Evolutionary conservation across 1,140 invertebrate genomes (phyloP).

Genomic region (Tetragnatha versicolor): DNA sequence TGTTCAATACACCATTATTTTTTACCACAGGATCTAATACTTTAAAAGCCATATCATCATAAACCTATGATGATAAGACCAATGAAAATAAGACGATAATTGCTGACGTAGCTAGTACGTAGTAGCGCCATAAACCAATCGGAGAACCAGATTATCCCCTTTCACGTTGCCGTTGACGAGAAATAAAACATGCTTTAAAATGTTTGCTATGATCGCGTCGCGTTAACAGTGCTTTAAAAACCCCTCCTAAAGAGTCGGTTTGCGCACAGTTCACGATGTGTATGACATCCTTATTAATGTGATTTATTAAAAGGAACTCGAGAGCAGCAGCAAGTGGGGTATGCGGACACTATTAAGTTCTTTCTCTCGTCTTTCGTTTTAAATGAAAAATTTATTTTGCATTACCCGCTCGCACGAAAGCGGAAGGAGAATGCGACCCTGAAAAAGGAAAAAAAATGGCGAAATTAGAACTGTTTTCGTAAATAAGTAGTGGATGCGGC

Average conservation of each 20-base stretch:
- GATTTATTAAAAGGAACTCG: slow-evolving; percentile 37
- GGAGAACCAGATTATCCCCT: too few relatives aligned
- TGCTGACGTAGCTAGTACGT: too few relatives aligned
- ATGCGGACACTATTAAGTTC: slow-evolving; percentile 16
- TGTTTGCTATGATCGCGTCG: too few relatives aligned
- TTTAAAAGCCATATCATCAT: too few relatives aligned
- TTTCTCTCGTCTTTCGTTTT: slow-evolving; percentile 12
- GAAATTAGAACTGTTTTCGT: slow-evolving; percentile 25
- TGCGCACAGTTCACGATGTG: not conserved
- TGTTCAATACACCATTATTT: too few relatives aligned
- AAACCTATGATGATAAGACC: too few relatives aligned
- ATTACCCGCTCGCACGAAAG: slow-evolving; percentile 21
- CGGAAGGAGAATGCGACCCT: not conserved
- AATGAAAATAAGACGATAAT: too few relatives aligned
- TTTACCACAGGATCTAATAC: too few relatives aligned
- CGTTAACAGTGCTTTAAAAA: too few relatives aligned
- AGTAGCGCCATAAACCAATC: too few relatives aligned
- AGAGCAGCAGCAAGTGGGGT: not conserved
- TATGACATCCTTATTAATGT: slow-evolving; percentile 46
- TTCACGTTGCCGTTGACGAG: too few relatives aligned
- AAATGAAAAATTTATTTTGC: slow-evolving; percentile 39
- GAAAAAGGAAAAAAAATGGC: not conserved
- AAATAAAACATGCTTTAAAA: too few relatives aligned
- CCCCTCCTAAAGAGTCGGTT: not conserved
- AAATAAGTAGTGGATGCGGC: not conserved